A percentile compares a stretch with the other conserved stretches of the same genome.
Evolutionary conservation across 2,113 vertebrate genomes (phyloP).

Genomic region (Willisornis vidua): DNA sequence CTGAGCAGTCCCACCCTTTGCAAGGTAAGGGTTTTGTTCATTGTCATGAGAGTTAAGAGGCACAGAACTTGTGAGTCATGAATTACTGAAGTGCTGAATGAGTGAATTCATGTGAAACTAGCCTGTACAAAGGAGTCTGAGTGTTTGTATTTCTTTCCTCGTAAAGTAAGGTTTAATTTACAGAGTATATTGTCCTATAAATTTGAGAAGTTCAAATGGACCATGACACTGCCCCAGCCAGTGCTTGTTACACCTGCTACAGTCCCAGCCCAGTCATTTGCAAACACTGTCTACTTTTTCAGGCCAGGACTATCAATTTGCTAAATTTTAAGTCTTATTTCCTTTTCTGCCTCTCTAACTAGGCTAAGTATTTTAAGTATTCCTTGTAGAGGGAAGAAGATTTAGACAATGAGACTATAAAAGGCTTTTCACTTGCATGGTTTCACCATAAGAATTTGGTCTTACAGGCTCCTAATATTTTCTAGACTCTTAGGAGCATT

Average conservation of each 20-base stretch:
- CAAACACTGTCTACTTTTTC: not conserved
- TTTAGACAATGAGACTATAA: not conserved
- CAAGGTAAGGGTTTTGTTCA: not conserved
- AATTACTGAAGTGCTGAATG: not conserved
- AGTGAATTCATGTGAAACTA: not conserved
- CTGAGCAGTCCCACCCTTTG: not conserved
- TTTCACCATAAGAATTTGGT: not conserved
- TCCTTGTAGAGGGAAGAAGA: not conserved
- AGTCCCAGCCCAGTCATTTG: not conserved
- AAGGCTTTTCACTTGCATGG: not conserved
- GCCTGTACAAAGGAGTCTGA: not conserved
- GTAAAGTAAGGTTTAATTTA: not conserved
- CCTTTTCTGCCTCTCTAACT: not conserved
- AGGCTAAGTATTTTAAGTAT: not conserved
- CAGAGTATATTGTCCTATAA: not conserved
- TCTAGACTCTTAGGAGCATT: not conserved
- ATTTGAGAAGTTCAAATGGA: not conserved
- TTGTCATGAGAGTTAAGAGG: fast-evolving
- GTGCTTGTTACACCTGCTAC: not conserved
- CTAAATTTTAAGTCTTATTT: not conserved
- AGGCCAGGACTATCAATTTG: not conserved
- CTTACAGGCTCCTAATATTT: not conserved
- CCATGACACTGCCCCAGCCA: not conserved
- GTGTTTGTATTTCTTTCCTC: not conserved
- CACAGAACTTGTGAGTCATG: not conserved